Base-by-base conservation (phyloP, 2,797 vertebrate genomes). In the Rhabdomys pumilio region DNA sequence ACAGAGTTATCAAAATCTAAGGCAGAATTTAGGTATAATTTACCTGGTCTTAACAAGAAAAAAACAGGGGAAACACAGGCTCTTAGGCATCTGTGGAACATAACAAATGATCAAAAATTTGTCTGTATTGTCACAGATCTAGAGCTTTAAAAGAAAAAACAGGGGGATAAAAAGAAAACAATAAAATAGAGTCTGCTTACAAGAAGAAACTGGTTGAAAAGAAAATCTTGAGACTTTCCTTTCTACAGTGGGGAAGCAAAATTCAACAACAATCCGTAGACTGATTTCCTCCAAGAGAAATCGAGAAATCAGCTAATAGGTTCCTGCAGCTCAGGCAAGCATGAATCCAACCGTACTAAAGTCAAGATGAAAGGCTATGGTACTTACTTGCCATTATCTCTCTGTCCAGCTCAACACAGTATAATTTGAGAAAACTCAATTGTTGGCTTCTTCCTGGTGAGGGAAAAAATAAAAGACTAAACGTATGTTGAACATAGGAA, bases 371-470 rank as follows among this genome's bases (percentile, higher is more conserved):
- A 92, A 95, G 67, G 17, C 53, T 14, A 13, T 65, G 19, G 47
- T 92, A 92, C 85, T 89, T 94, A 94, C 88, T 94, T 2, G 14
- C 57, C 93, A 92, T 94, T 53, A 65, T 92, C 24, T 85, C 67
- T 61, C 57, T 79, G 79, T 41, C 79, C 47, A 80, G 31, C 53
- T 85, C 31, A 84, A 53, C 53, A 92, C 29, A 85, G 55, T 53
- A 61, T 5, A 67, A 77, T 77, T 77, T 69, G 20, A 77, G 53
- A 91, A 96, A 83, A 73, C 63, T 61, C 55, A 94, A 79, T 79
- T 94, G 63, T 50, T 94, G 55, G 44, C 44, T 96, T 96, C 85
- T 89, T 29, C 79, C 93, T 96, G 65, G 72, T 31, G 31, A 89
- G 24, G n/a, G n/a, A 57, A 89, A 77, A 94, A 80, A 84, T 9